Evolutionary conservation across 2,113 vertebrate species (phyloP), one percentile per base, ranked within the genome.

Genomic region (Plotosus lineatus): DNA sequence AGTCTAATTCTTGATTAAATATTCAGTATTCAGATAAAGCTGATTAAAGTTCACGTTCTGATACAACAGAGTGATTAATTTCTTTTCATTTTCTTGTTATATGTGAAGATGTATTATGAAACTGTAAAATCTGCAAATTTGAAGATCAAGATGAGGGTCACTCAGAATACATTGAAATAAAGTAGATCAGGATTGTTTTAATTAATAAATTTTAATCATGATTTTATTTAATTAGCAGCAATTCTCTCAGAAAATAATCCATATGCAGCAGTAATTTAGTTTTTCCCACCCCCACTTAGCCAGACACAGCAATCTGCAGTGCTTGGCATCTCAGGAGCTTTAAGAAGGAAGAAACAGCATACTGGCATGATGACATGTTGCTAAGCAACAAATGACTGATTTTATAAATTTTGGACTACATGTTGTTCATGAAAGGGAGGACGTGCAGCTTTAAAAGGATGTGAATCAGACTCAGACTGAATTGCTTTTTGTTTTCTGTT

Each of bases 371-470:
- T 82, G 82, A 72, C 79, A 82, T 82, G 85, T 84, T 86, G 82
- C 85, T 84, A 82, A 82, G 85, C 85, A 84, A 86, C 82, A 77
- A 84, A 77, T 86, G 81, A 84, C 79, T 65, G 48, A 56, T 77
- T 82, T 84, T 76, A 84, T 66, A 79, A 81, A 84, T 84, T 53
- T 78, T 78, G 17, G 79, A 69, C 66, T 69, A 38, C n/a, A 83
- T 83, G 71, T 81, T 86, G 82, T 61, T 81, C 82, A 61, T 82
- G 51, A 72, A 76, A 82, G 53, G 36, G 40, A 83, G 77, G 83
- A 84, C 53, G 61, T 69, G 66, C 77, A 77, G 80, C 73, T 80
- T 51, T 80, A 74, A 60, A 23, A 44, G 68, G 63, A 11, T 66
- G 17, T 73, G 78, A 65, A 85, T 79, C 80, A 71, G 42, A 61